phyloP scores from a whole-genome alignment of 2,888 invertebrate species.

The Torymus tubicola region DNA sequence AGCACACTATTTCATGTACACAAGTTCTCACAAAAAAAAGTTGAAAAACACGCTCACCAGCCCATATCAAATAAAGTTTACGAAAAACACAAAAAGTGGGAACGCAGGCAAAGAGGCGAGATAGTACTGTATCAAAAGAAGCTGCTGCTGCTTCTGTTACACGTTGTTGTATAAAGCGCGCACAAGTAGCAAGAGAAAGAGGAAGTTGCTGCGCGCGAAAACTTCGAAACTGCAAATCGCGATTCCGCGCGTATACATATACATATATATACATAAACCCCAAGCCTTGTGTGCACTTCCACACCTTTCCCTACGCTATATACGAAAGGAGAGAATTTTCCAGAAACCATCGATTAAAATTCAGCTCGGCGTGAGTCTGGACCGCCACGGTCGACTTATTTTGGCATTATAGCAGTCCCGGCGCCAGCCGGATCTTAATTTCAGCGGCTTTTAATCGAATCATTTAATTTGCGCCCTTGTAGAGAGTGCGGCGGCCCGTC shows the following conservation, averaged over 20 bases:
- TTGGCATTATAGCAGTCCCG: too few species aligned
- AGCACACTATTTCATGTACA: too few species aligned
- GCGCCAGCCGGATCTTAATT: conserved; percentile 60
- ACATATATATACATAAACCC: neutral
- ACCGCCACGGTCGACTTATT: too few species aligned
- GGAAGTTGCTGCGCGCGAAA: conserved; percentile 7
- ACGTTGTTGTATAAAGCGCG: neutral
- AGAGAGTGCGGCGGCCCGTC: conserved; percentile 32
- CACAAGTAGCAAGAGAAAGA: neutral
- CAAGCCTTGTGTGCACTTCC: neutral
- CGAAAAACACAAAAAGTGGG: neutral
- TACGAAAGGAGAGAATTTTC: neutral
- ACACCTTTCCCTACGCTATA: neutral
- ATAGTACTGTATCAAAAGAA: neutral
- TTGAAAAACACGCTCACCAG: neutral
- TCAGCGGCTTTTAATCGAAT: conserved; percentile 71
- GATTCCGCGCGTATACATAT: too few species aligned
- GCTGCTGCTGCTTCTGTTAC: too few species aligned
- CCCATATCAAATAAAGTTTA: conserved; percentile 22
- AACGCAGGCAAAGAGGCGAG: neutral
- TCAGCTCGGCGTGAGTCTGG: conserved; percentile 5
- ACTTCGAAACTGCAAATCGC: conserved; percentile 19
- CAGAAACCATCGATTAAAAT: conserved; percentile 32
- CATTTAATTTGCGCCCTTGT: conserved; percentile 72
- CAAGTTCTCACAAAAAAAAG: neutral